Base-by-base conservation (phyloP, 2,113 vertebrate genomes). In the Orcinus orca region DNA sequence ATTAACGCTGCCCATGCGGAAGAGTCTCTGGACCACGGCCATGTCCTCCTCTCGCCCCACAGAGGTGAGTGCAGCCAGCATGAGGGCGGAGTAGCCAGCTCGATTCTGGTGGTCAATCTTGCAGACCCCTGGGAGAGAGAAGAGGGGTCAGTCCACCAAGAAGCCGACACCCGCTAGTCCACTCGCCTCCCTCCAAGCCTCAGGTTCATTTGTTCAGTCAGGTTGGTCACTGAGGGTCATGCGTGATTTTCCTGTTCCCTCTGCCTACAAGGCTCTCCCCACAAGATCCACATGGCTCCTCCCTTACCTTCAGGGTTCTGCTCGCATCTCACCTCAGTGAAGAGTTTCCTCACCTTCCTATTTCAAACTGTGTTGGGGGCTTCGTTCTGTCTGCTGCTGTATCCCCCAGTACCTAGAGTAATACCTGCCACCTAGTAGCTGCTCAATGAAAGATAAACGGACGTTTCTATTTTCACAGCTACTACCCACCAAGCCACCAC, bases 11-110 rank as follows among this genome's bases (percentile, higher is more conserved):
- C 99, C 99, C 98, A 99, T 98, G 96, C 98, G 98, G 97, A 99
- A 99, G 81, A 99, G 99, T 82, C 99, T 99, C 97, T 98, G 99
- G 71, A 99, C 99, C 74, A 99, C 99, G 0, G 97, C 98, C 99
- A 99, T 99, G 98, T 99, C 99, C 0, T 99, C 98, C 12, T 99
- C 98, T 87, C 98, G 98, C 97, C 99, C 99, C 38, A 99, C 99
- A 0, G 99, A 99, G 0, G 99, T 99, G 82, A 99, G 98, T 0
- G 99, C 99, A 0, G 99, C 99, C 97, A 99, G 98, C 99, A 99
- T 99, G 93, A 99, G 99, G 15, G 99, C 99, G 0, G 99, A 99
- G 98, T 99, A 99, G 47, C 99, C 99, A 0, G 99, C 99, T 97
- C 99, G 99, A 96, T 99, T 99, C 99, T 99, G 99, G 95, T 99